Evolutionary conservation across 2,113 vertebrate species (phyloP).

Genomic region (Megalops atlanticus): DNA sequence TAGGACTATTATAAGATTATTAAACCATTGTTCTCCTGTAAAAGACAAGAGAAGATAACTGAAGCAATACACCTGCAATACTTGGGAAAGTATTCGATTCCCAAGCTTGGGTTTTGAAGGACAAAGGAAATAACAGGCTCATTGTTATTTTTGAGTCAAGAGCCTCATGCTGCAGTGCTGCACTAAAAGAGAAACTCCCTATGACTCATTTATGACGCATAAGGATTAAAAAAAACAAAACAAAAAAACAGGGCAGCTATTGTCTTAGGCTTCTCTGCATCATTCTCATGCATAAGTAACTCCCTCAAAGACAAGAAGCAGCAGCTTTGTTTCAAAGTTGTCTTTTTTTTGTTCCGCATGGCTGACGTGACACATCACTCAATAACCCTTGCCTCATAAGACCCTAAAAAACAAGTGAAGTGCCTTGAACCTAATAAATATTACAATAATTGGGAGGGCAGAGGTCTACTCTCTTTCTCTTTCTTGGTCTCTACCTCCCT

Average conservation of each 20-base stretch:
- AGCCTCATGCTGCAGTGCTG: neutral
- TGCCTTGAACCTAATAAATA: neutral
- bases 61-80: neutral
- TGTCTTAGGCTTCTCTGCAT: neutral
- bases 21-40: conserved; percentile 39
- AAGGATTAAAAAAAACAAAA: neutral
- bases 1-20: conserved; percentile 54
- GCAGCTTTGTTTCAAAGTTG: neutral
- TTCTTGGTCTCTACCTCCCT: no score
- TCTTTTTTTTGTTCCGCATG: neutral
- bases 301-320: neutral
- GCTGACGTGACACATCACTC: neutral
- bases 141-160: neutral
- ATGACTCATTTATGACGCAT: neutral
- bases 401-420: neutral
- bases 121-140: neutral
- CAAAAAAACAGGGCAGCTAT: neutral
- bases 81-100: neutral
- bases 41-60: neutral
- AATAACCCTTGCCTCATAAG: neutral
- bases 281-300: neutral
- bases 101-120: neutral
- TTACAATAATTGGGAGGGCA: conserved; percentile 24
- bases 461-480: neutral
- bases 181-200: neutral